These are phyloP conservation scores for Sinelater perroti DNA, from an alignment of 2,888 invertebrate genomes.

Conservation along the genomic window DNA sequence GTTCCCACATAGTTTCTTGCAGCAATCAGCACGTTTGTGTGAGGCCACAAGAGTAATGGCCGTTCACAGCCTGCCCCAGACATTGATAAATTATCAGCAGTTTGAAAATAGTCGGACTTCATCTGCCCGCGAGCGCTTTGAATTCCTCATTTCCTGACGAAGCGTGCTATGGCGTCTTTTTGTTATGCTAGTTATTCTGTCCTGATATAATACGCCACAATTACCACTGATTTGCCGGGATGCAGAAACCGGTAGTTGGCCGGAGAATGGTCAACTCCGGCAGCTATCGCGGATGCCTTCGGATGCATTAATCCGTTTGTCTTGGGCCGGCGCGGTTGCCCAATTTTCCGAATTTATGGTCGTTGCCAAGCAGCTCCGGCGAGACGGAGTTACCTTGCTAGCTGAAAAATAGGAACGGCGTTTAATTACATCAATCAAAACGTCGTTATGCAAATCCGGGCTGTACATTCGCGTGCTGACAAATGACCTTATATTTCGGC, in stretches of 20 bases:
- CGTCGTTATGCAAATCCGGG: conserved; percentile 12
- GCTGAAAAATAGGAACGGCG: conserved; percentile 9
- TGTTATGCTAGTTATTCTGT: conserved; percentile 28
- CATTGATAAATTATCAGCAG: conserved; percentile 57
- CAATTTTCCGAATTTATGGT: no score
- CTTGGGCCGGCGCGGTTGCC: no score
- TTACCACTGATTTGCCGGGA: conserved; percentile 9
- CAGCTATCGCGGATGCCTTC: no score
- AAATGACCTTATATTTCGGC: not conserved
- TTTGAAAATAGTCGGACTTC: conserved; percentile 57
- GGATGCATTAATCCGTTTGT: no score
- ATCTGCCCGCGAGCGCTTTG: conserved; percentile 53
- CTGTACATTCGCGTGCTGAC: conserved; percentile 4
- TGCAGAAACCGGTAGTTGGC: not conserved
- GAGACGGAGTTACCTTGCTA: not conserved
- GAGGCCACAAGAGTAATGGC: conserved; percentile 56
- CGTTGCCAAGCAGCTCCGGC: no score
- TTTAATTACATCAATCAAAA: conserved; percentile 18
- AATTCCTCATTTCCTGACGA: conserved; percentile 52
- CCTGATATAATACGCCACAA: conserved; percentile 11
- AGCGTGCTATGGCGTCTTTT: conserved; percentile 44
- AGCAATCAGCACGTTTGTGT: conserved; percentile 57
- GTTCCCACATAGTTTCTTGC: conserved; percentile 55
- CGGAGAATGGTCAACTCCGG: not conserved
- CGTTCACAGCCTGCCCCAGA: conserved; percentile 52